phyloP scores from a whole-genome alignment of 2,888 invertebrate species.

The Eristalis intricaria region DNA sequence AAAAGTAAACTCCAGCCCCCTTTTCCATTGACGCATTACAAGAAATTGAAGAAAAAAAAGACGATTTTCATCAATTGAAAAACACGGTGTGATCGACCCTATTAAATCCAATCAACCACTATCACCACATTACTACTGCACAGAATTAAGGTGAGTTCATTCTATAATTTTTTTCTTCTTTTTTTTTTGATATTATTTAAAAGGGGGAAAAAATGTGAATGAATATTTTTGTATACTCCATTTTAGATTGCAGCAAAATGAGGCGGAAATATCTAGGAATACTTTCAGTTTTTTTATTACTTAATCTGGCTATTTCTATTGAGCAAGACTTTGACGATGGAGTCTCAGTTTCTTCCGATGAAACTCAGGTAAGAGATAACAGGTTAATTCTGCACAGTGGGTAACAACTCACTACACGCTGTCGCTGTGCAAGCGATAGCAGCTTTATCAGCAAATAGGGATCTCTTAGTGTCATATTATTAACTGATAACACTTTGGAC shows the following conservation, averaged over 20 bases:
- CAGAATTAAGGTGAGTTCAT: conserved; percentile 53
- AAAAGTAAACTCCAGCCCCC: conserved; percentile 6
- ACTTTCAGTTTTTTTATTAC: conserved; percentile 47
- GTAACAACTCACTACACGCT: neutral
- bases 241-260: conserved; percentile 51
- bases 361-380: conserved; percentile 47
- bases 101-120: conserved; percentile 62
- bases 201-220: neutral
- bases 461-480: conserved; percentile 6
- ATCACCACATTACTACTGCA: conserved; percentile 22
- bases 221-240: neutral
- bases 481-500: conserved; percentile 24
- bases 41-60: conserved; percentile 22
- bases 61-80: conserved; percentile 58
- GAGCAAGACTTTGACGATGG: conserved; percentile 61
- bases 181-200: neutral
- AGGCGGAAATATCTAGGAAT: conserved; percentile 60
- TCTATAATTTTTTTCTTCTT: conserved; percentile 4
- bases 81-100: conserved; percentile 62
- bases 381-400: neutral
- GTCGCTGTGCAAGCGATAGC: neutral
- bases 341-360: conserved; percentile 55
- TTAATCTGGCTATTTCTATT: conserved; percentile 47
- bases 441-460: conserved; percentile 19
- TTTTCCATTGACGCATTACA: conserved; percentile 28